Evolutionary conservation across 1,140 invertebrate species (phyloP).

Genomic region (Drosophila nikananu): DNA sequence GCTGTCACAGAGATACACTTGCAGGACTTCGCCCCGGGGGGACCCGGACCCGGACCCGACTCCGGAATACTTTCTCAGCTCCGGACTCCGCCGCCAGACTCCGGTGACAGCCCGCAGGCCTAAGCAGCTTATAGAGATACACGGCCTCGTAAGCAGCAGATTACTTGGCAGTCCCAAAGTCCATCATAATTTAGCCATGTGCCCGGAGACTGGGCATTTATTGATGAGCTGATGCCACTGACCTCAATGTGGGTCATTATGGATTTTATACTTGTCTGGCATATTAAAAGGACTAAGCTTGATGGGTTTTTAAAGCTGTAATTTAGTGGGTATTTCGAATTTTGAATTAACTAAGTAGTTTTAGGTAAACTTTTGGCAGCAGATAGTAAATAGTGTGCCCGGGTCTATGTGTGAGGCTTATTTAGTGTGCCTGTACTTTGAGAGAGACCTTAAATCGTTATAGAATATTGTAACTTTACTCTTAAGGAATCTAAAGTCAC

Average conservation of each 20-base stretch:
- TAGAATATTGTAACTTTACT: not conserved
- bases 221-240: constrained; percentile 16
- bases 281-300: not conserved
- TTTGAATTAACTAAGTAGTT: not conserved
- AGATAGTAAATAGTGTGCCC: not conserved
- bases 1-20: constrained; percentile 26
- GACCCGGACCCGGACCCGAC: not conserved
- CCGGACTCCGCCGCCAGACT: constrained; percentile 10
- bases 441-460: no score
- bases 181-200: constrained; percentile 18
- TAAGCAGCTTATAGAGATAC: constrained; percentile 39
- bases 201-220: constrained; percentile 1
- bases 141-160: constrained; percentile 27
- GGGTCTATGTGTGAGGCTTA: no score
- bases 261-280: not conserved
- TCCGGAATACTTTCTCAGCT: constrained; percentile 18
- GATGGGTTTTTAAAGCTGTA: not conserved
- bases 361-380: not conserved
- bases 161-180: constrained; percentile 19
- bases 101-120: constrained; percentile 25
- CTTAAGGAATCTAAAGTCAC: not conserved
- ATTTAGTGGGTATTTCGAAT: no score
- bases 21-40: constrained; percentile 16
- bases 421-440: no score
- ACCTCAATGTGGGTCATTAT: constrained; percentile 12